Percentiles rank a stretch among this genome's conserved stretches.
Evolutionary conservation across 1,140 invertebrate species (phyloP).

Genomic region (Helicorthomorpha holstii): DNA sequence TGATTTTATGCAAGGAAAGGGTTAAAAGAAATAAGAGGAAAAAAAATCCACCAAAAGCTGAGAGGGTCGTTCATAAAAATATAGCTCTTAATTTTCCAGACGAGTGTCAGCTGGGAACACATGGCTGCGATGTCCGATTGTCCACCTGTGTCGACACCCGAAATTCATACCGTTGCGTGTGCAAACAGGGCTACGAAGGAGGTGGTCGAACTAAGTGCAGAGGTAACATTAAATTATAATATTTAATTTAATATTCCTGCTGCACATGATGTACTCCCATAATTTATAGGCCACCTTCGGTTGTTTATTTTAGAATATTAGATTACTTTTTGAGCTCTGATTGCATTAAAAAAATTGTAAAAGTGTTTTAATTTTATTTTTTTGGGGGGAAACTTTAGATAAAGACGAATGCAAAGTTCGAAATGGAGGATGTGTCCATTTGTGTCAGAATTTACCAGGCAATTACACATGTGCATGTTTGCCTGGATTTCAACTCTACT

Average conservation of each 20-base stretch:
- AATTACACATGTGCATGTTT: conserved; percentile 14
- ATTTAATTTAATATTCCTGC: no score
- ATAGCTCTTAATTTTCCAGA: no score
- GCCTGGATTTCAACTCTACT: conserved; percentile 11
- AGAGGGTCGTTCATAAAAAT: no score
- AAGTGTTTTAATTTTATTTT: not conserved
- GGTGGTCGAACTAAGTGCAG: conserved; percentile 21
- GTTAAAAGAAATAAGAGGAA: no score
- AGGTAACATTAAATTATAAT: conserved; percentile 14
- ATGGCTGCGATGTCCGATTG: conserved; percentile 53
- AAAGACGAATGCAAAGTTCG: conserved; percentile 14
- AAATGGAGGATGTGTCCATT: conserved; percentile 13
- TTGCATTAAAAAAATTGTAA: no score
- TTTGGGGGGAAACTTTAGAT: conserved; percentile 8
- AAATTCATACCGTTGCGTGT: conserved; percentile 1
- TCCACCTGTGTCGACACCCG: conserved; percentile 52
- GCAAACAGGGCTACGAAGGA: conserved; percentile 15
- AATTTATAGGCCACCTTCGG: no score
- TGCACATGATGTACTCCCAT: no score
- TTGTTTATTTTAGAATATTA: no score
- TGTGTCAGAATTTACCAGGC: conserved; percentile 14
- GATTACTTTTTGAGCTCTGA: no score
- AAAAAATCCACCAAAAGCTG: no score
- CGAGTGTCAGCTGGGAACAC: conserved; percentile 54
- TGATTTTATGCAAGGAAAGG: no score